Base-by-base conservation (phyloP, 2,888 invertebrate genomes). In the Athrips mouffetella region DNA sequence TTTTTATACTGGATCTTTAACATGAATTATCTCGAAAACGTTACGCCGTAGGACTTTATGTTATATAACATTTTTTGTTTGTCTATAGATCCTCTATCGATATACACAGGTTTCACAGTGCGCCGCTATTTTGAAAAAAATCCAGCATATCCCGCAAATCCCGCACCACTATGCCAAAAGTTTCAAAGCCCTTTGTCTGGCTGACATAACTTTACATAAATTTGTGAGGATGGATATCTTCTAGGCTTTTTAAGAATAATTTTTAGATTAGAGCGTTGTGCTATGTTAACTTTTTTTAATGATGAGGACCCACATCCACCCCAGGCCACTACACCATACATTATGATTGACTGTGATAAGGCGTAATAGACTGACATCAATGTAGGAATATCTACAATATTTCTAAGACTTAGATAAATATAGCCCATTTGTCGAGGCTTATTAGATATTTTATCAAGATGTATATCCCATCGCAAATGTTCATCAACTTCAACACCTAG, bases 191-290 rank as follows among this genome's bases (percentile, higher is more conserved):
- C n/a, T n/a, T 25, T 25, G 4, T 25, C 25, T 25, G 8, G 25
- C 5, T 25, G 25, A 25, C 25, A 25, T 25, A 25, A 25, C 25
- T 6, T 25, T 25, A n/a, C 25, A 7, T 25, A 25, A 25, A 6
- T 6, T 25, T 25, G 8, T 25, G 25, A 25, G 25, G 8, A 25
- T 8, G 8, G 25, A n/a, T n/a, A n/a, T n/a, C n/a, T n/a, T 25
- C 18, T 16, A 18, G 23, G 23, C 25, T 41, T 41, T 2, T 27
- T 10, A 5, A 11, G n/a, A 23, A 41, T 41, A 3, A 41, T 23
- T 41, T 41, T 41, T 41, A 41, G 10, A 41, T 23, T 41, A 2
- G 25, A 27, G 11, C 25, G 23, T 16, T 41, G 41, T 5, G 41
- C 25, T 25, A 7, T 5, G n/a, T 41, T 15, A 3, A 25, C 18